phyloP scores from a whole-genome alignment of 2,113 vertebrate genomes.

The Octodon degus region DNA sequence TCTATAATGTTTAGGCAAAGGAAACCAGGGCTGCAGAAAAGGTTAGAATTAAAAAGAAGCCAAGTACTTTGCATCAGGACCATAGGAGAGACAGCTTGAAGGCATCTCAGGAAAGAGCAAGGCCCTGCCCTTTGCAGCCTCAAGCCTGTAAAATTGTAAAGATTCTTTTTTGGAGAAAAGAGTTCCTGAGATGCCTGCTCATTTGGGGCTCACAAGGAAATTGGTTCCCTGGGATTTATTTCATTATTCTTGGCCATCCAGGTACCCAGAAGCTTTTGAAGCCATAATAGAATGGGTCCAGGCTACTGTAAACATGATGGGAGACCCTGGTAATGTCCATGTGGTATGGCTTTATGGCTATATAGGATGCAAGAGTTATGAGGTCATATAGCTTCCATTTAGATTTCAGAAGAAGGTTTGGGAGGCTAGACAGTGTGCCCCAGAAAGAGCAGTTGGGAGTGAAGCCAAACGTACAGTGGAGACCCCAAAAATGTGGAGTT shows the following conservation, averaged over 20 bases:
- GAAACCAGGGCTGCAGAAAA: background rate
- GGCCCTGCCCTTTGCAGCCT: background rate
- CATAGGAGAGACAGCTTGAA: background rate
- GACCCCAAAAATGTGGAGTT: background rate
- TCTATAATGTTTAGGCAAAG: background rate
- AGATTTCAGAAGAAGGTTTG: background rate
- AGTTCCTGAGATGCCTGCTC: background rate
- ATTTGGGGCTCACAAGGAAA: background rate
- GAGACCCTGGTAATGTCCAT: background rate
- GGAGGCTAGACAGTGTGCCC: background rate
- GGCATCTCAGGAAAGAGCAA: background rate
- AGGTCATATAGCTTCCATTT: background rate
- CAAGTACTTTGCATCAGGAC: background rate
- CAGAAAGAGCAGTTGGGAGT: background rate
- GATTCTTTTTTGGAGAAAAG: background rate
- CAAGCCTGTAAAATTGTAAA: background rate
- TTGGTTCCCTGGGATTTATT: background rate
- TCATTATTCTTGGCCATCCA: background rate
- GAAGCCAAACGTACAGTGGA: background rate
- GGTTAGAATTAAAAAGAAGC: background rate
- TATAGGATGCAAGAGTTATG: background rate
- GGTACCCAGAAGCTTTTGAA: background rate
- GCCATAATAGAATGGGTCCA: background rate
- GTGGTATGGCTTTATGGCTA: background rate
- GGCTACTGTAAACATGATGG: background rate